Conservation (phyloP, 2,113 vertebrate species). For the Dromiciops gliroides region DNA sequence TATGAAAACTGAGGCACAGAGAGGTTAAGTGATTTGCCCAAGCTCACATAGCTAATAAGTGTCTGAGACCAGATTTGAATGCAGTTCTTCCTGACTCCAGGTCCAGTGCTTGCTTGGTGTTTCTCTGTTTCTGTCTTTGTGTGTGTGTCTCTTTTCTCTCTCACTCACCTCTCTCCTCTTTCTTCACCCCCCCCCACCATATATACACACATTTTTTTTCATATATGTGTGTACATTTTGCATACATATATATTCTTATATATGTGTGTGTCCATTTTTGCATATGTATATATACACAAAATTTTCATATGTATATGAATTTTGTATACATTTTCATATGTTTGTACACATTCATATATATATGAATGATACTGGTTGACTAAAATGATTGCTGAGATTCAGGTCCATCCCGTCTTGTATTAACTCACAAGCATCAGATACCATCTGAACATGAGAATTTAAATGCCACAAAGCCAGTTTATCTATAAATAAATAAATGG, state of each 20-base stretch:
- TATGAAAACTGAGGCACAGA: neutral
- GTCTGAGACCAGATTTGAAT: neutral
- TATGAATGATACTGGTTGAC: neutral
- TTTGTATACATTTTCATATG: too few species aligned
- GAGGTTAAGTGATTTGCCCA: neutral
- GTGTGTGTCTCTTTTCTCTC: too few species aligned
- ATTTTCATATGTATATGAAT: too few species aligned
- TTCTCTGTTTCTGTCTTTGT: neutral
- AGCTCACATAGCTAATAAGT: neutral
- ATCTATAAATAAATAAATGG: too few species aligned
- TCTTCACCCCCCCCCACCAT: too few species aligned
- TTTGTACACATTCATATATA: neutral
- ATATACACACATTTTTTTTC: too few species aligned
- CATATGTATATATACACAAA: too few species aligned
- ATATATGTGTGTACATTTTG: too few species aligned
- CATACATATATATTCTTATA: too few species aligned
- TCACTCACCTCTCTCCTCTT: neutral
- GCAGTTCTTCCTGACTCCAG: neutral
- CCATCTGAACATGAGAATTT: neutral
- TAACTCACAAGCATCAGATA: neutral
- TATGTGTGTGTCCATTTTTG: too few species aligned
- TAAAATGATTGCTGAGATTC: neutral
- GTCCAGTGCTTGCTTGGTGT: neutral
- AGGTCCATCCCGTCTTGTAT: neutral
- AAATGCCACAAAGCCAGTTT: constrained; percentile 2